These are phyloP conservation scores for Acyrthosiphon pisum DNA, from an alignment of 1,140 invertebrate species.

Conservation along the genomic window DNA sequence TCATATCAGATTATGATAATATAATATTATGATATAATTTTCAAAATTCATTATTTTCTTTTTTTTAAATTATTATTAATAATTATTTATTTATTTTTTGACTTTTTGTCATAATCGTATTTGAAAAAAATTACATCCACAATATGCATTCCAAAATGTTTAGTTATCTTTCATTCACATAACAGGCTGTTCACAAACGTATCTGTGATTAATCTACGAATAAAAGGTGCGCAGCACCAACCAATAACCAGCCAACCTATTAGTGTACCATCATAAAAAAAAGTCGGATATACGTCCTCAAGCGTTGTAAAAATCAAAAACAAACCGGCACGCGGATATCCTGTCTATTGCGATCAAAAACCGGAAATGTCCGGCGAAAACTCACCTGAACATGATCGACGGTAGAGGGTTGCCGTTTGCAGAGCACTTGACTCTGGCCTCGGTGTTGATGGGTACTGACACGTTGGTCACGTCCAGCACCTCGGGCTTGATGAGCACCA, in stretches of 20 bases:
- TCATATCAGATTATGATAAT: not conserved
- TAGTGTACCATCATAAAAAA: not conserved
- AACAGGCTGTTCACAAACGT: not conserved
- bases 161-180: not conserved
- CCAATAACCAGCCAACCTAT: not conserved
- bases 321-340: not conserved
- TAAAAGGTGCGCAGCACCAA: not conserved
- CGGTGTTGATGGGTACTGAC: constrained; percentile 71
- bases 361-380: not conserved
- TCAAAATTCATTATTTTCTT: not conserved
- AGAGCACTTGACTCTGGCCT: constrained; percentile 76
- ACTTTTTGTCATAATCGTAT: not conserved
- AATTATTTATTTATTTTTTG: not conserved
- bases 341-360: not conserved
- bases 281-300: not conserved
- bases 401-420: constrained; percentile 80
- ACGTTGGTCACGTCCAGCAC: constrained; percentile 80
- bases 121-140: not conserved
- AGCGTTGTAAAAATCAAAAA: not conserved
- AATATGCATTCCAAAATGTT: not conserved
- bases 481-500: constrained; percentile 76
- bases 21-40: too few species aligned
- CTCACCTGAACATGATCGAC: constrained; percentile 74
- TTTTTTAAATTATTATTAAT: not conserved
- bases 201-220: not conserved